phyloP scores from a whole-genome alignment of 2,113 vertebrate genomes.

The Rhinoderma darwinii region DNA sequence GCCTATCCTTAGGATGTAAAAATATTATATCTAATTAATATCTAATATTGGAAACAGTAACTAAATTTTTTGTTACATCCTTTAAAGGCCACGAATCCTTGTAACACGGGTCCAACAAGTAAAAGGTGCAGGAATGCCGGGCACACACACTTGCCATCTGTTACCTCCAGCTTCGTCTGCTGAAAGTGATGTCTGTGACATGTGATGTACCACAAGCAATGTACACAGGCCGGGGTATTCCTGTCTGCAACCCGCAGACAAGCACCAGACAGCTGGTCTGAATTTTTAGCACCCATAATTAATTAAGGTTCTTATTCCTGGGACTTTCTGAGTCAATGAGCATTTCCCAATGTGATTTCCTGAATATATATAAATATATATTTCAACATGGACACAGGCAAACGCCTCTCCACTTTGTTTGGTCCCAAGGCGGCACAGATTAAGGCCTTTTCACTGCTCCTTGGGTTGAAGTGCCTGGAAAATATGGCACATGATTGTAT shows the following conservation, averaged over 20 bases:
- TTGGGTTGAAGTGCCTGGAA: constrained; percentile 64
- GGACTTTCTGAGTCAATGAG: constrained; percentile 84
- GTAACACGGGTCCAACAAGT: neutral
- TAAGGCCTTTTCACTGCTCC: constrained; percentile 69
- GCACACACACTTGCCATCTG: constrained; percentile 67
- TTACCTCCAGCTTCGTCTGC: constrained; percentile 67
- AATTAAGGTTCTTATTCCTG: constrained; percentile 80
- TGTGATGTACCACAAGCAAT: constrained; percentile 63
- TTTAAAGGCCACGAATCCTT: neutral
- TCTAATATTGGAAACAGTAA: neutral
- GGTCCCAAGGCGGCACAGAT: constrained; percentile 69
- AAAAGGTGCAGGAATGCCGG: constrained; percentile 66
- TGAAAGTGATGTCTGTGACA: constrained; percentile 65
- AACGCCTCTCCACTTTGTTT: constrained; percentile 70
- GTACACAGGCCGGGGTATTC: constrained; percentile 65
- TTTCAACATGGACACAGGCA: constrained; percentile 29
- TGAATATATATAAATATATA: constrained; percentile 52
- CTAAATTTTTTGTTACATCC: neutral
- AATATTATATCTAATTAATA: neutral
- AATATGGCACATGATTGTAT: constrained; percentile 72
- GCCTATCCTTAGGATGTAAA: no score
- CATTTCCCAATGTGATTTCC: constrained; percentile 59
- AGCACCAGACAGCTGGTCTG: constrained; percentile 77
- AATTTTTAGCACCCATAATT: constrained; percentile 85
- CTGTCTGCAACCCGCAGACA: constrained; percentile 66